Evolutionary conservation across 2,113 vertebrate genomes (phyloP).

Genomic region (Ranitomeya variabilis): DNA sequence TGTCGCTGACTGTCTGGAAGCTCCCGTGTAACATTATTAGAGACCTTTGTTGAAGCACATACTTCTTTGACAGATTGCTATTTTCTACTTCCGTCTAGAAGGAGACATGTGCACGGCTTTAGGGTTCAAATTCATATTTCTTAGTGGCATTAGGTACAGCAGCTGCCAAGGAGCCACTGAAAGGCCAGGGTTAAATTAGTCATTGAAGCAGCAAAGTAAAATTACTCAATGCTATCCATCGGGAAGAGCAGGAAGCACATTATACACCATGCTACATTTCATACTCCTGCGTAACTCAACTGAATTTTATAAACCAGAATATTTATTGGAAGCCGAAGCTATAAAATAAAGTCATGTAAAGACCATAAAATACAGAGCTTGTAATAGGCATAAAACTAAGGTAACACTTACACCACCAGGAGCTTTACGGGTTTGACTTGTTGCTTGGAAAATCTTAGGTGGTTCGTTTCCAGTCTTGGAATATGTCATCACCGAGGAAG

Average conservation of each 20-base stretch:
- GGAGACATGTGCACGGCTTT: conserved; percentile 54
- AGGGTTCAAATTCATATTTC: conserved; percentile 63
- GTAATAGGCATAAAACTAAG: background rate
- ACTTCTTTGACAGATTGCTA: conserved; percentile 58
- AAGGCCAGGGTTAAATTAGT: background rate
- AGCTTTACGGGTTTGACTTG: conserved; percentile 79
- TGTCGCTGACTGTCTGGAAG: conserved; percentile 57
- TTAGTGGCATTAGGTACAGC: conserved; percentile 60
- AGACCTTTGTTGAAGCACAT: conserved; percentile 57
- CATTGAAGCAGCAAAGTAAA: background rate
- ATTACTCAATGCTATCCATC: background rate
- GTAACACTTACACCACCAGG: conserved; percentile 87
- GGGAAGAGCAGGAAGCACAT: background rate
- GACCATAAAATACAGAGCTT: background rate
- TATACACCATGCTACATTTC: background rate
- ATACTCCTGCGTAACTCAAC: background rate
- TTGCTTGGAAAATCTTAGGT: conserved; percentile 89
- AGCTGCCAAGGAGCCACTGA: conserved; percentile 60
- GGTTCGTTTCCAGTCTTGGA: conserved; percentile 87
- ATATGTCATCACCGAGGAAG: conserved; percentile 90
- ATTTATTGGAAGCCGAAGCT: background rate
- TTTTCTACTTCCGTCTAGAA: conserved; percentile 58
- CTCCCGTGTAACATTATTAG: conserved; percentile 61
- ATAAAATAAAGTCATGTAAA: background rate
- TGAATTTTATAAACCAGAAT: background rate